Evolutionary conservation across 2,797 vertebrate genomes (phyloP), one percentile per base, ranked within the genome.

Genomic region (Kryptopterus vitreolus): DNA sequence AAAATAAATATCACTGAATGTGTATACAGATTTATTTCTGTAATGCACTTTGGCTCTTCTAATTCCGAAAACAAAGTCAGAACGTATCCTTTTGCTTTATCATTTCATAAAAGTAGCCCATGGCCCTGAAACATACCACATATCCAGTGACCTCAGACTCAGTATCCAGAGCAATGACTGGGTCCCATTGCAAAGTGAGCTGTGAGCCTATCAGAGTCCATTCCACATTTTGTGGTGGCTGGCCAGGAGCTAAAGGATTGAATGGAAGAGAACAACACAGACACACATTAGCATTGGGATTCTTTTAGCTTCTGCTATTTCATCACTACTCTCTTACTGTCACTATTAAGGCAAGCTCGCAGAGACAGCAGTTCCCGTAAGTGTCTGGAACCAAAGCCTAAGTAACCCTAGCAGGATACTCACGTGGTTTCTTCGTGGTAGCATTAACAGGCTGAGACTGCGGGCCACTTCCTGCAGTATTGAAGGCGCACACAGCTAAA

Each of bases 81-180:
- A 3, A 33, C 33, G 26, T 62, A 31, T 15, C 9, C 12, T 9
- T 16, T 33, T 62, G 6, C 31, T 38, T 11, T 38, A n/a, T 65
- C 3, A 65, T 65, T 65, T 65, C n/a, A 31, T 43, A 62, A 76
- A 71, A 31, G 33, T 13, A n/a, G 7, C 11, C 0, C 1, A 9
- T 22, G 31, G 9, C 13, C 9, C 61, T 26, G 20, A 65, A 63
- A 91, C 95, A 87, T 86, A 97, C 97, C 92, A 95, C 93, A 88
- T 99, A 99, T 20, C 97, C 97, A 2, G 89, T 96, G 89, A 99
- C 97, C 88, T 95, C 94, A 0, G 97, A 96, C 90, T 99, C 97
- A 0, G 95, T 96, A 89, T 96, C 96, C 91, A 92, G 90, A 18
- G 97, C 95, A 82, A 94, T 92, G 0, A 99, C 95, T 24, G 94